phyloP scores from a whole-genome alignment of 2,888 invertebrate genomes.

The Unio delphinus region DNA sequence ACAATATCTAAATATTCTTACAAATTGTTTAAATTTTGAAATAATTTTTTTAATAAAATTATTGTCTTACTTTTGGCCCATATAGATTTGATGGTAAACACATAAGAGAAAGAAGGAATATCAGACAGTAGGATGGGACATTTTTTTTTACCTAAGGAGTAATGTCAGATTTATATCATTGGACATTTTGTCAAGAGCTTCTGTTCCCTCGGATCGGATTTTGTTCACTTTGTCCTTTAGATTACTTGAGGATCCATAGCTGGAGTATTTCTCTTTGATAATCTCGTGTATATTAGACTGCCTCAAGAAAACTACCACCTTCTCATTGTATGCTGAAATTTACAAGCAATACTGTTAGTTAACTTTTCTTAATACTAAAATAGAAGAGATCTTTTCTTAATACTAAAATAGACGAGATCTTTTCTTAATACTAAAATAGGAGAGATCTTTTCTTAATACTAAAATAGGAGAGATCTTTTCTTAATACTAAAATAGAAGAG shows the following conservation, averaged over 20 bases:
- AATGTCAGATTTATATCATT: constrained; percentile 95
- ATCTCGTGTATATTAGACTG: constrained; percentile 96
- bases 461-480: not conserved
- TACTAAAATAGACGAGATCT: not conserved
- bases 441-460: constrained; percentile 1
- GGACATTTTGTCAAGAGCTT: constrained; percentile 87
- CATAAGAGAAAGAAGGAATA: not conserved
- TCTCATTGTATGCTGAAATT: constrained; percentile 84
- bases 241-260: constrained; percentile 80
- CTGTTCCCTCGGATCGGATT: constrained; percentile 89
- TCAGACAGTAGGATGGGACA: not conserved
- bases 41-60: no score
- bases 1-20: no score
- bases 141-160: constrained; percentile 82
- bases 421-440: no score
- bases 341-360: not conserved
- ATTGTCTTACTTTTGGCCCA: no score
- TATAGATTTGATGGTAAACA: not conserved
- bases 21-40: no score
- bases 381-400: not conserved
- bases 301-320: constrained; percentile 94
- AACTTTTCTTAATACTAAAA: constrained; percentile 1
- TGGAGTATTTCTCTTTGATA: constrained; percentile 76
- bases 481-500: no score
- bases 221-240: constrained; percentile 89